Base-by-base conservation (phyloP, 2,888 invertebrate genomes). In the Apodemia hepburni region DNA sequence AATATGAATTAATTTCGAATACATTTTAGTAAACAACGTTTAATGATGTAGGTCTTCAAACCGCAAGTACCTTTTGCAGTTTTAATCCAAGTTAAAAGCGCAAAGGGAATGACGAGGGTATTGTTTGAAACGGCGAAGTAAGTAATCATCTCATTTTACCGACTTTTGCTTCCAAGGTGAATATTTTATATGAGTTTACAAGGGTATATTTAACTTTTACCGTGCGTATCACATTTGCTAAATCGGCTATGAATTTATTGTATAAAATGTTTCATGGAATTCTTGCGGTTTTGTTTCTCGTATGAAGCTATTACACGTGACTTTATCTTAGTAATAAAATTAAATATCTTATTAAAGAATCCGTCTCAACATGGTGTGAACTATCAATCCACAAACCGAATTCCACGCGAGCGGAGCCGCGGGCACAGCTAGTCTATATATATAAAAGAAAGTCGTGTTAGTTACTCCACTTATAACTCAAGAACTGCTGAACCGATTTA, bases 91-190 rank as follows among this genome's bases (percentile, higher is more conserved):
- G 54, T 54, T 54, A 22, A 54, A 54, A 54, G 42, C 54, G 54
- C 54, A 54, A 54, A 49, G 27, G 54, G 54, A 54, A 27, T 54
- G 54, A 54, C 54, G 54, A 54, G 54, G 54, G 54, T 54, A 42
- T 22, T 54, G 54, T 54, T 54, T 54, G 54, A 54, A 54, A 27
- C 54, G 22, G 54, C 22, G 27, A 54, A 54, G 54, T 42, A 42
- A 42, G 42, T 54, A 54, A 54, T 54, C 54, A 27, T 54, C 54
- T 54, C 54, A 54, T 54, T 54, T 49, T 54, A 54, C 54, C 54
- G 54, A 54, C 54, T 54, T 54, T 27, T 22, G 18, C 54, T 54
- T 54, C 54, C 27, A 54, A 54, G 54, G 54, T 54, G 27, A 54
- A 54, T 54, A 54, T 54, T 54, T 54, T 54, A 54, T 54, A 54